These are phyloP conservation scores for Hypsibius dujardini DNA, from an alignment of 1,140 invertebrate genomes.

Conservation along the genomic window DNA sequence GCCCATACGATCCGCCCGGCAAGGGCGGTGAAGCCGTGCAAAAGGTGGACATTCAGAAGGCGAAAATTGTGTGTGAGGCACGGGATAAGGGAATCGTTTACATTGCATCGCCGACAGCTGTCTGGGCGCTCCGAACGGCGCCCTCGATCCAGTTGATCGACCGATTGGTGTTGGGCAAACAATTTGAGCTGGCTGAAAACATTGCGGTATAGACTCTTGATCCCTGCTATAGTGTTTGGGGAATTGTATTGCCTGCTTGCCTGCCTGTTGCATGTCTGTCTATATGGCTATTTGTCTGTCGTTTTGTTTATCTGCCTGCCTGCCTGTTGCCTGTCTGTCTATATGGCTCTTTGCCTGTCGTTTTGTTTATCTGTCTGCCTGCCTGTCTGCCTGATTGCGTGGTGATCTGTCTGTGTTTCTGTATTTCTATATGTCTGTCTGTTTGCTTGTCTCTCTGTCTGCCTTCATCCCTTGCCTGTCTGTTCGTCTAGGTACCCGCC, in stretches of 20 bases:
- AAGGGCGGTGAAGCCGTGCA: constrained; percentile 14
- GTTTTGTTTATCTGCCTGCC: too few relatives aligned
- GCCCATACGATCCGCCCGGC: constrained; percentile 35
- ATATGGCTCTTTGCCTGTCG: too few relatives aligned
- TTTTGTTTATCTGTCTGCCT: too few relatives aligned
- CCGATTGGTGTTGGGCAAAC: constrained; percentile 61
- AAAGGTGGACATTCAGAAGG: background rate
- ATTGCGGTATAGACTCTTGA: constrained; percentile 47
- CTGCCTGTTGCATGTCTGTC: too few relatives aligned
- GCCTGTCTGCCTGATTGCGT: too few relatives aligned
- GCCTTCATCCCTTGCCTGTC: constrained; percentile 11
- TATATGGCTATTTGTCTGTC: too few relatives aligned
- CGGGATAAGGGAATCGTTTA: constrained; percentile 40
- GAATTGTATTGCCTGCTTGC: too few relatives aligned
- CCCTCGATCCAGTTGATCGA: constrained; percentile 61
- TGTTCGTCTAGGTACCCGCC: background rate
- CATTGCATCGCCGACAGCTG: constrained; percentile 60
- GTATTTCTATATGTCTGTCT: too few relatives aligned
- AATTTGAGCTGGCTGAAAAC: constrained; percentile 79
- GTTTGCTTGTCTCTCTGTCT: too few relatives aligned
- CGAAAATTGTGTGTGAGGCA: background rate
- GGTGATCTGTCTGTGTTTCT: too few relatives aligned
- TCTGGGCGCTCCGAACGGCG: constrained; percentile 63
- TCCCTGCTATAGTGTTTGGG: too few relatives aligned
- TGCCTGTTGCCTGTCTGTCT: too few relatives aligned